Conservation (phyloP, 2,888 invertebrate species). For the Mythimna ferrago region DNA sequence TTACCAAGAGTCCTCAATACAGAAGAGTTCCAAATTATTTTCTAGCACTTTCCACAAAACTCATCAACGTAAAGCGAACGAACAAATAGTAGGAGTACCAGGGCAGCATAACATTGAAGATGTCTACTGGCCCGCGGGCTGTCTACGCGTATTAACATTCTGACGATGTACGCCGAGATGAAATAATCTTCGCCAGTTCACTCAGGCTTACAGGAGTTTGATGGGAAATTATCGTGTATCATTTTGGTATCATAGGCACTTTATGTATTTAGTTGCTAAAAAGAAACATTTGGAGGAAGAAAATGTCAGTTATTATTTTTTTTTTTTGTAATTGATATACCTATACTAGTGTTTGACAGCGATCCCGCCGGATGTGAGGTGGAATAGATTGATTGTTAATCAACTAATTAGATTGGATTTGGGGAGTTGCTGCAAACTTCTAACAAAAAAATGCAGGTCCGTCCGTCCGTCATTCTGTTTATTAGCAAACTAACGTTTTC, state of each 20-base stretch:
- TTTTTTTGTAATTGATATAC: too few relatives aligned
- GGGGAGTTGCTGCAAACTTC: neutral
- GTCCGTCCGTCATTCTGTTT: neutral
- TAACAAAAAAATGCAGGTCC: too few relatives aligned
- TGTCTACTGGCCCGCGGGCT: slow-evolving; percentile 59
- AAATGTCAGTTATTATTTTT: neutral
- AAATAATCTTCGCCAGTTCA: slow-evolving; percentile 49
- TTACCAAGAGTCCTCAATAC: neutral
- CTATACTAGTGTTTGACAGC: too few relatives aligned
- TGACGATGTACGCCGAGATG: slow-evolving; percentile 45
- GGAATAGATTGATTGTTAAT: too few relatives aligned
- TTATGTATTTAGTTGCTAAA: neutral
- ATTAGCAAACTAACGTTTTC: too few relatives aligned
- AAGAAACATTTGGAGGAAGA: neutral
- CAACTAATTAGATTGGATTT: neutral
- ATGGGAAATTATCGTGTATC: slow-evolving; percentile 40
- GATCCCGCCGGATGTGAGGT: too few relatives aligned
- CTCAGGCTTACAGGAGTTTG: slow-evolving; percentile 35
- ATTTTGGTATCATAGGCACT: neutral
- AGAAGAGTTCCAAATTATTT: neutral
- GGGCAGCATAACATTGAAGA: slow-evolving; percentile 46
- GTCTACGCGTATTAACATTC: slow-evolving; percentile 62
- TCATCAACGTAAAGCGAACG: neutral
- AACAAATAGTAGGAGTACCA: slow-evolving; percentile 53
- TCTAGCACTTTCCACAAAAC: neutral